phyloP scores from a whole-genome alignment of 1,140 invertebrate genomes.

The Drosophila repleta region DNA sequence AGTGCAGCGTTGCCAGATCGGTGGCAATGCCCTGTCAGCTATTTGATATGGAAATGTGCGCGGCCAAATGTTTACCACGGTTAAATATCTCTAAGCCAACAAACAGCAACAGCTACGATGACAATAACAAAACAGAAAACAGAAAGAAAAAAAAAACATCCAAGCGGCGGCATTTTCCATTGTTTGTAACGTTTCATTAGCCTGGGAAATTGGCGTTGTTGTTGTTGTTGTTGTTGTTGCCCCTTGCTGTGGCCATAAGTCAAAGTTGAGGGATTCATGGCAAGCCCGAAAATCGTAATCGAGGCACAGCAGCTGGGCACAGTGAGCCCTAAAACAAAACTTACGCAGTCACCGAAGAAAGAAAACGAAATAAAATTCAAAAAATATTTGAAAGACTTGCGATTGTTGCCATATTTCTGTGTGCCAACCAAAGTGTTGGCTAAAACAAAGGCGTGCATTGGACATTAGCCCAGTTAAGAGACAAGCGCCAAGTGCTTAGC shows the following conservation, averaged over 20 bases:
- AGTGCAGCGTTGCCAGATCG: slow-evolving; percentile 12
- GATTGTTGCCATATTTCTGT: slow-evolving; percentile 12
- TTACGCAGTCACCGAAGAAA: slow-evolving; percentile 38
- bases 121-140: slow-evolving; percentile 5
- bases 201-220: slow-evolving; percentile 30
- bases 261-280: slow-evolving; percentile 45
- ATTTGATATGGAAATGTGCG: slow-evolving; percentile 45
- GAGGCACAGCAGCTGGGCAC: slow-evolving; percentile 20
- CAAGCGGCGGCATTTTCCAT: slow-evolving; percentile 43
- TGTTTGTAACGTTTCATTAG: slow-evolving; percentile 48
- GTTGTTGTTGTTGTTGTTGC: slow-evolving; percentile 2
- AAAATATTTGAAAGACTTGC: slow-evolving; percentile 11
- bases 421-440: slow-evolving; percentile 3
- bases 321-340: slow-evolving; percentile 3
- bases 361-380: slow-evolving; percentile 8
- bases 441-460: slow-evolving; percentile 9
- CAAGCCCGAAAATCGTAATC: slow-evolving; percentile 35
- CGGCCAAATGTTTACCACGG: slow-evolving; percentile 43
- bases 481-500: slow-evolving; percentile 4
- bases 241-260: slow-evolving; percentile 32
- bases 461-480: slow-evolving; percentile 32
- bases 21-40: slow-evolving; percentile 32
- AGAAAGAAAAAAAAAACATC: neutral
- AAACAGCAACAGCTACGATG: slow-evolving; percentile 3
- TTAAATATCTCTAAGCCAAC: slow-evolving; percentile 39